A percentile compares a stretch with the other conserved stretches of the same genome.
phyloP scores from a whole-genome alignment of 2,797 vertebrate genomes.

The Ispidina lecontei region DNA sequence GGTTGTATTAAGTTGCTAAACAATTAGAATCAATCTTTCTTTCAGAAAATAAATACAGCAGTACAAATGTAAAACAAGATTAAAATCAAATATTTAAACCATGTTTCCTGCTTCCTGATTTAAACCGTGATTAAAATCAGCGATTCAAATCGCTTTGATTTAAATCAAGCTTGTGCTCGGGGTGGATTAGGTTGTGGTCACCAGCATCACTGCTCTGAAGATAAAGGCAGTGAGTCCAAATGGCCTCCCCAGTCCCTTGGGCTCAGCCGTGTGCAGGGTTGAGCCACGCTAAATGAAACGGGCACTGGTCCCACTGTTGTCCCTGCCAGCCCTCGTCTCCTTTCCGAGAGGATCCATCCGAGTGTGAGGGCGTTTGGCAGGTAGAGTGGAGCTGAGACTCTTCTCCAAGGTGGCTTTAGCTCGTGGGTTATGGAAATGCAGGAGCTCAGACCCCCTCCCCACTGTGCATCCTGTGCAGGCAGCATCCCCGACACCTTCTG shows the following conservation, averaged over 20 bases:
- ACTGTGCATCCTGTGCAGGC: accelerated
- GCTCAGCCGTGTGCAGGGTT: not conserved
- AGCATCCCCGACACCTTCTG: not conserved
- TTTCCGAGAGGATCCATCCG: accelerated
- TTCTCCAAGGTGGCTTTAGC: not conserved
- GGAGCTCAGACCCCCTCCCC: not conserved
- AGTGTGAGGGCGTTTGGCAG: not conserved
- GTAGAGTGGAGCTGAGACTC: accelerated
- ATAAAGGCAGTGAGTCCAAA: not conserved
- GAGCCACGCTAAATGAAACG: accelerated
- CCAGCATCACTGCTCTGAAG: not conserved
- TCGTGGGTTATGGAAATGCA: accelerated
- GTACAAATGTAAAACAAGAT: constrained; percentile 18
- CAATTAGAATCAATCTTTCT: not conserved
- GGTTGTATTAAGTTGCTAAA: not conserved
- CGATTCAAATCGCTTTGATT: constrained; percentile 29
- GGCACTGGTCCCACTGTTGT: not conserved
- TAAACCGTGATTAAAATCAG: constrained; percentile 29
- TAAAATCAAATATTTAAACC: constrained; percentile 36
- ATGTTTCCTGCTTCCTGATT: constrained; percentile 59
- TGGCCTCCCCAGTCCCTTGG: not conserved
- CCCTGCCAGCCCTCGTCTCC: not conserved
- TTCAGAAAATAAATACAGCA: not conserved
- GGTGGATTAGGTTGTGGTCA: constrained; percentile 53
- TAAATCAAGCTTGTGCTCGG: not conserved